phyloP scores from a whole-genome alignment of 2,888 invertebrate genomes.

The Andrena camellia region DNA sequence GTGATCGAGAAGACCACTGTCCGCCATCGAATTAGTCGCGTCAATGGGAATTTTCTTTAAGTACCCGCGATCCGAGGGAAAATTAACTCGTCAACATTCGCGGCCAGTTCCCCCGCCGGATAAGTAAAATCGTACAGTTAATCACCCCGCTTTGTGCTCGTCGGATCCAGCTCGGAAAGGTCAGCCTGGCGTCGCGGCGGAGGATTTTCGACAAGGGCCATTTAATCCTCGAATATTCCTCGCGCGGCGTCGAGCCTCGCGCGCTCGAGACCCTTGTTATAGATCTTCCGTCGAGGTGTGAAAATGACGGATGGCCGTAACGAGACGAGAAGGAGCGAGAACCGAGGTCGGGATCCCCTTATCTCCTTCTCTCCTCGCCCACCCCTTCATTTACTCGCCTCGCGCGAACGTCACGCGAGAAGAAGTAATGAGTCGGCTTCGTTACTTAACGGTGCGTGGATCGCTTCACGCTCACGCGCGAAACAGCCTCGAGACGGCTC shows the following conservation, averaged over 20 bases:
- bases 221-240: conserved; percentile 29
- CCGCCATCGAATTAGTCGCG: conserved; percentile 43
- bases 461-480: conserved; percentile 69
- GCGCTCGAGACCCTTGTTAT: conserved; percentile 59
- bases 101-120: too few relatives aligned
- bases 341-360: conserved; percentile 24
- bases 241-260: conserved; percentile 13
- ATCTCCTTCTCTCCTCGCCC: conserved; percentile 62
- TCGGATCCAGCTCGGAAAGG: too few relatives aligned
- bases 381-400: conserved; percentile 64
- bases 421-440: conserved; percentile 72
- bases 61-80: background rate
- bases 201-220: conserved; percentile 22
- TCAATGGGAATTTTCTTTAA: conserved; percentile 11
- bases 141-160: too few relatives aligned
- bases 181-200: background rate
- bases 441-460: conserved; percentile 67
- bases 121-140: too few relatives aligned
- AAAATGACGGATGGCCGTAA: conserved; percentile 78
- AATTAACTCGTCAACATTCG: too few relatives aligned
- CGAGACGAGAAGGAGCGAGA: conserved; percentile 59
- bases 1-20: conserved; percentile 66
- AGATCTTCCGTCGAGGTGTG: conserved; percentile 75
- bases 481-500: conserved; percentile 47
- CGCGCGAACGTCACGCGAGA: conserved; percentile 66